A percentile compares a stretch with the other conserved stretches of the same genome.
phyloP scores from a whole-genome alignment of 2,113 vertebrate species.

The Chrysochloris asiatica region DNA sequence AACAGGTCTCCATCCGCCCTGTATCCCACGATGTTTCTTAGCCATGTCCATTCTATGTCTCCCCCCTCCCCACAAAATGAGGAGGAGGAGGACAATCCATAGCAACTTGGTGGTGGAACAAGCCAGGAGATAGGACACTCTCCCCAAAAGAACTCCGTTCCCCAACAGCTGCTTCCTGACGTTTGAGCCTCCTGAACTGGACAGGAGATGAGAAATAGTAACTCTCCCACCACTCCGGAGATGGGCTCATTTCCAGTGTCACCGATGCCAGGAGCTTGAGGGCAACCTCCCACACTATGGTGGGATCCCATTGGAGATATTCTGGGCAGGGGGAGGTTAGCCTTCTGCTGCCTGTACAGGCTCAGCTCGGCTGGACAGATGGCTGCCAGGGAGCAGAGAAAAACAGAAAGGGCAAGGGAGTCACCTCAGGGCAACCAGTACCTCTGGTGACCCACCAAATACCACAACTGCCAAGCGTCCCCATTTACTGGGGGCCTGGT shows the following conservation, averaged over 20 bases:
- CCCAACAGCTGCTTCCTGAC: slow-evolving; percentile 67
- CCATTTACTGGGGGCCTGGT: no score
- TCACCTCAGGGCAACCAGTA: not conserved
- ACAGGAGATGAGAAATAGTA: not conserved
- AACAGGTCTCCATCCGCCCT: fast-evolving
- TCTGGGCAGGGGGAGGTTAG: not conserved
- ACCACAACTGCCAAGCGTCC: not conserved
- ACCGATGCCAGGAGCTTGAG: not conserved
- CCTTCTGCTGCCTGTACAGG: not conserved
- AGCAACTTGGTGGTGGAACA: not conserved
- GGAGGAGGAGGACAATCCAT: not conserved
- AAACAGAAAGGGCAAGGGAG: not conserved
- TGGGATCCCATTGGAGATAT: not conserved
- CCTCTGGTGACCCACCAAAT: not conserved
- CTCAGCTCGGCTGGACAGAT: not conserved
- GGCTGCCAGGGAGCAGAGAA: not conserved
- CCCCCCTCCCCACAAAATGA: no score
- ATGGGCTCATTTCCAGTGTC: not conserved
- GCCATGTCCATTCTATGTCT: fast-evolving
- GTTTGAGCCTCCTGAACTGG: not conserved
- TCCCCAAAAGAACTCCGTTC: not conserved
- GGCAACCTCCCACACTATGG: not conserved
- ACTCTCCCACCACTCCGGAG: slow-evolving; percentile 27
- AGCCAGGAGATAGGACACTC: not conserved
- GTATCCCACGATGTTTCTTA: no score